Evolutionary conservation across 2,888 invertebrate species (phyloP), one percentile per base, ranked within the genome.

Genomic region (Lithophane socia): DNA sequence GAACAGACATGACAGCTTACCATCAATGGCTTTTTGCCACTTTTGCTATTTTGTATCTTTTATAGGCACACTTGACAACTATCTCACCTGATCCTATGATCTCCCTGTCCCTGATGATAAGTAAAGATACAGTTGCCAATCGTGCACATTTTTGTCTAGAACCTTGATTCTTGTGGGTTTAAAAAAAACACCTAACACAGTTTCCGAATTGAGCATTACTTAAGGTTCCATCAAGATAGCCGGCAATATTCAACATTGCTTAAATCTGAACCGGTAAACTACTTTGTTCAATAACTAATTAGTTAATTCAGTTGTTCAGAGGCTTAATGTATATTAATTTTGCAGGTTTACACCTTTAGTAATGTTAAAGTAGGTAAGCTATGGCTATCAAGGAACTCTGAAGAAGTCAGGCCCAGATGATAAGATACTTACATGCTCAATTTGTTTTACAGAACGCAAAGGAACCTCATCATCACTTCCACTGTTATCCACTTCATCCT

Each of bases 391-490:
- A 65, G 21, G 21, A 16, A 16, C 29, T 47, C 21, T 24, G 0
- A 29, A 44, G 24, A 24, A 1, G 44, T 47, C 10, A 16, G 21
- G 29, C 24, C 65, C 24, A 47, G 18, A 24, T 18, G 18, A 18
- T 24, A 24, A 18, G 1, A 42, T 18, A 77, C 77, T 47, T 56
- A 77, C 77, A 78, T 78, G 54, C 54, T 78, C 79, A 69, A 77
- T 29, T 49, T 49, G 21, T 24, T 70, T 78, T 0, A 61, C 3
- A 3, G 77, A 78, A 42, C 37, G 29, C 54, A 77, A 29, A 47
- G 77, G 61, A 21, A 29, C 21, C 10, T 77, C 77, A 24, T 77
- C 79, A 0, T 78, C 77, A 42, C 79, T 77, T 16, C 21, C 70
- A 47, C 47, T 78, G 37, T 69, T 37, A 9, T 77, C 44, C 1